Base-by-base conservation (phyloP, 1,140 invertebrate genomes). In the Stenopsyche tienmushanensis region DNA sequence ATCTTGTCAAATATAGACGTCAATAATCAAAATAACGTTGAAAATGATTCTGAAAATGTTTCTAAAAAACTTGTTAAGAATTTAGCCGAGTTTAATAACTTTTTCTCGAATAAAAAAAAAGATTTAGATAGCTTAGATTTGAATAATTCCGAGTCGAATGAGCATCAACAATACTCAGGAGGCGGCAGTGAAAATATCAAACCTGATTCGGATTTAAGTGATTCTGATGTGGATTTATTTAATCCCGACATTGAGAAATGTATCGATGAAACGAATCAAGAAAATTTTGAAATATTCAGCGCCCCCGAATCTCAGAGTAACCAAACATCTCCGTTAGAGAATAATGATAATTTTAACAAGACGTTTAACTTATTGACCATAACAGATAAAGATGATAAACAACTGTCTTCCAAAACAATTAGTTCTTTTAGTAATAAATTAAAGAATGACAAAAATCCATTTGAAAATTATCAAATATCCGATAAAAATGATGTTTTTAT, bases 21-120 rank as follows among this genome's bases (percentile, higher is more conserved):
- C 9, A 53, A 53, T 7, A n/a, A 53, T 53, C 24, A 67, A 50
- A 29, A 71, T 71, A 67, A 23, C 72, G 73, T 18, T 71, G 71
- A 26, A 70, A 45, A 25, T 57, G 59, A 39, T 9, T 72, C 17
- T 47, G 45, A 50, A 8, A 18, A 24, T 18, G 13, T n/a, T 13
- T 5, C 41, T 42, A 62, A 49, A 44, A 69, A 65, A 57, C 42
- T 58, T 17, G 60, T 44, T 24, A 64, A 64, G 24, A 59, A 58
- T 78, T 80, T 92, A n/a, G 91, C 91, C 71, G 90, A 92, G 75
- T 91, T 92, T 74, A 78, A 92, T 0, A 91, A 89, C 70, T 90
- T 92, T 72, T 84, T 89, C 13, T 83, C 84, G 9, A 79, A 84
- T 1, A 88, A 84, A 72, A 2, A 1, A 26, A 47, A 47, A 47